Percentiles rank a stretch among this genome's conserved stretches.
Evolutionary conservation across 2,888 invertebrate species (phyloP).

Genomic region (Nycteola revayana): DNA sequence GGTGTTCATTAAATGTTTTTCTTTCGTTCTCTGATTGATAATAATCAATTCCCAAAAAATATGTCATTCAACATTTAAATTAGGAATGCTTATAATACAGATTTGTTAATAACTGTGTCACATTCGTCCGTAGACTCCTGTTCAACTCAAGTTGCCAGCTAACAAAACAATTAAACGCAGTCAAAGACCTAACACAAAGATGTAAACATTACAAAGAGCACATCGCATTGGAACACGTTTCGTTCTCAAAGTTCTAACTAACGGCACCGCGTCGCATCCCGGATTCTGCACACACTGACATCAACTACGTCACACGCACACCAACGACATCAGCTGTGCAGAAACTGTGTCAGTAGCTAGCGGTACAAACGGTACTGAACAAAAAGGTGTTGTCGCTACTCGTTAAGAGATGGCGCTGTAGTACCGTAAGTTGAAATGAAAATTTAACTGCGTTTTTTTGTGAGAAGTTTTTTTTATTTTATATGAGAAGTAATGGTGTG

Average conservation of each 20-base stretch:
- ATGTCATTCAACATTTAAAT: too few relatives aligned
- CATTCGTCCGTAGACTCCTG: too few relatives aligned
- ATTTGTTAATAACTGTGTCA: too few relatives aligned
- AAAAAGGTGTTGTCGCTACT: slow-evolving; percentile 54
- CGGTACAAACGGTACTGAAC: slow-evolving; percentile 62
- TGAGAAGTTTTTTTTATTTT: too few relatives aligned
- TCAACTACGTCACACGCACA: slow-evolving; percentile 45
- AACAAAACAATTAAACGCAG: slow-evolving; percentile 25
- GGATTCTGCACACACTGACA: slow-evolving; percentile 53
- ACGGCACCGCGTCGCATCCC: slow-evolving; percentile 54
- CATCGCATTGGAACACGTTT: slow-evolving; percentile 45
- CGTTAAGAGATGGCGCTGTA: slow-evolving; percentile 62
- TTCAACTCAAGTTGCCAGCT: background rate
- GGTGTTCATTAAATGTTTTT: too few relatives aligned
- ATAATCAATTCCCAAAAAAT: too few relatives aligned
- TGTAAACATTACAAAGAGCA: slow-evolving; percentile 29
- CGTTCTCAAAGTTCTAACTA: slow-evolving; percentile 49
- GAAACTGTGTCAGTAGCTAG: slow-evolving; percentile 74
- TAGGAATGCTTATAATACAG: too few relatives aligned
- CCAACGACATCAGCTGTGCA: slow-evolving; percentile 63
- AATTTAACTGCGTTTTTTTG: too few relatives aligned
- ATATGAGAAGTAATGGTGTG: slow-evolving; percentile 6
- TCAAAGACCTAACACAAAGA: slow-evolving; percentile 38
- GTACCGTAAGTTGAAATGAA: slow-evolving; percentile 17
- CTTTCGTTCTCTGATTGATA: too few relatives aligned